phyloP scores from a whole-genome alignment of 2,888 invertebrate genomes.

The Epinotia ramella region DNA sequence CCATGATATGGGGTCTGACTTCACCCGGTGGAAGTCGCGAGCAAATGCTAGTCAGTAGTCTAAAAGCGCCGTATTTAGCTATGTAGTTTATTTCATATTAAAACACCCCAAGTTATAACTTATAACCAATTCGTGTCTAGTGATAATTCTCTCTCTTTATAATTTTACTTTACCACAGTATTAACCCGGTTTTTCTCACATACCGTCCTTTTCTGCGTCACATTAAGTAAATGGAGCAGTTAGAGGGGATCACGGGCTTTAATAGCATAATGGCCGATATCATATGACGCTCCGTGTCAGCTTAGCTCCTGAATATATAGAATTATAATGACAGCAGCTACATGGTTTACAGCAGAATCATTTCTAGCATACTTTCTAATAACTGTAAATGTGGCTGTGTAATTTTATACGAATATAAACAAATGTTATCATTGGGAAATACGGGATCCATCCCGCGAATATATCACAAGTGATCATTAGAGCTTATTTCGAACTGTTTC shows the following conservation, averaged over 20 bases:
- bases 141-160: conserved; percentile 7
- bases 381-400: no score
- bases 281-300: conserved; percentile 7
- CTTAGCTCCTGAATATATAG: not conserved
- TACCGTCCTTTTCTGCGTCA: conserved; percentile 33
- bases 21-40: no score
- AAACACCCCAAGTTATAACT: not conserved
- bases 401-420: no score
- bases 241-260: conserved; percentile 29
- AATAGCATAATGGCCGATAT: conserved; percentile 32
- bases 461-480: no score
- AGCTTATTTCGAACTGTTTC: no score
- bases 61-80: not conserved
- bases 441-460: no score
- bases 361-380: no score
- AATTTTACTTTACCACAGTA: conserved; percentile 18
- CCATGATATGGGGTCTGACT: no score
- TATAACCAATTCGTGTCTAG: not conserved
- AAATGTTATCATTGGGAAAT: no score
- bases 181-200: conserved; percentile 39
- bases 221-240: conserved; percentile 40
- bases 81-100: not conserved
- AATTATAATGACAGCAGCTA: no score
- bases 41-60: no score
- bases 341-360: no score